Conservation (phyloP, 2,888 invertebrate species). For the Lutraria lutraria region DNA sequence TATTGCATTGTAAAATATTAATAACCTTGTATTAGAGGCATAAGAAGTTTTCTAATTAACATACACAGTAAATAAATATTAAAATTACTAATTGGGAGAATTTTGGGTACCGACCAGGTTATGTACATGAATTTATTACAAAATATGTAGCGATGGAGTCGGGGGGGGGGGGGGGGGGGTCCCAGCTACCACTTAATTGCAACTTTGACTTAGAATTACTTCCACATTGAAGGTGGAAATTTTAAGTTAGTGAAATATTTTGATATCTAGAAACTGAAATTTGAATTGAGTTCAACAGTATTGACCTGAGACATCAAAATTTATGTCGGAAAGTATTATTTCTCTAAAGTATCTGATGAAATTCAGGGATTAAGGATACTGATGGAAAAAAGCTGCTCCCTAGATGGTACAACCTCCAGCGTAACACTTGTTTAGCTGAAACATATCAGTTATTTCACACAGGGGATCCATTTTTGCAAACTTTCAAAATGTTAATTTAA, state of each 20-base stretch:
- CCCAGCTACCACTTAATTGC: not conserved
- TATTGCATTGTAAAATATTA: not conserved
- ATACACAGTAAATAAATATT: not conserved
- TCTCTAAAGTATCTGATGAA: constrained; percentile 1
- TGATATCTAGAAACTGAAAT: not conserved
- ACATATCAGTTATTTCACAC: constrained; percentile 49
- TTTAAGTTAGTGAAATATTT: not conserved
- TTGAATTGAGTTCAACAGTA: not conserved
- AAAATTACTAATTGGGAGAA: not conserved
- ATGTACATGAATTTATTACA: too few relatives aligned
- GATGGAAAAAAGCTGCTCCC: constrained; percentile 15
- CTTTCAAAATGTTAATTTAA: constrained; percentile 63
- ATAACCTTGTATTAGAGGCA: not conserved
- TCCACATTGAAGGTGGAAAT: not conserved
- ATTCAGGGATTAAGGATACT: constrained; percentile 23
- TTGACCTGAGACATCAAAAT: constrained; percentile 21
- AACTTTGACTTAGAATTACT: not conserved
- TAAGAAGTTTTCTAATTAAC: not conserved
- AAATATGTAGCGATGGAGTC: not conserved
- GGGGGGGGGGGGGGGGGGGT: too few relatives aligned
- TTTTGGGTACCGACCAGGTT: not conserved
- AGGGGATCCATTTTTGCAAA: constrained; percentile 44
- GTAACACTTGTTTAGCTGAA: constrained; percentile 39
- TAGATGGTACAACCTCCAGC: constrained; percentile 18
- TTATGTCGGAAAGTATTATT: constrained; percentile 4